Evolutionary conservation across 2,113 vertebrate genomes (phyloP).

Genomic region (Chloroceryle aenea): DNA sequence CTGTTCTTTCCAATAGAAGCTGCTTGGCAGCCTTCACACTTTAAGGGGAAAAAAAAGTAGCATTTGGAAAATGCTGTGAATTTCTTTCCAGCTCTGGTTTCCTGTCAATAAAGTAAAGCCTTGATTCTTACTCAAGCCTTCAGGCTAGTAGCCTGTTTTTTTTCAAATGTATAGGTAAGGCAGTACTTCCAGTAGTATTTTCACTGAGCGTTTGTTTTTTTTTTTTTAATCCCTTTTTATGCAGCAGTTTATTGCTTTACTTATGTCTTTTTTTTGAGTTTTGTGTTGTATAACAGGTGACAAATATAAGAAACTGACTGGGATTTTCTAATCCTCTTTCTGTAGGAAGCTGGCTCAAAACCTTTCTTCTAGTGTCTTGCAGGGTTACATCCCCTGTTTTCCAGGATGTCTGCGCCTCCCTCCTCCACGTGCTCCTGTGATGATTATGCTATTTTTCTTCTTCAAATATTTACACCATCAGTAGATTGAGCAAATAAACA

Average conservation of each 20-base stretch:
- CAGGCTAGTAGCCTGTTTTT: background rate
- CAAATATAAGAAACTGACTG: background rate
- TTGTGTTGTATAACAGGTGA: background rate
- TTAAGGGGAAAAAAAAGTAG: background rate
- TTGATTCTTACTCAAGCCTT: background rate
- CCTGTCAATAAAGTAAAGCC: slow-evolving; percentile 3
- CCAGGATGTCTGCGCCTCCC: background rate
- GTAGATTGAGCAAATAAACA: background rate
- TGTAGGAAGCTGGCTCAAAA: background rate
- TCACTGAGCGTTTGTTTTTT: background rate
- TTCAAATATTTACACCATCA: background rate
- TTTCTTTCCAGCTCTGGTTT: slow-evolving; percentile 21
- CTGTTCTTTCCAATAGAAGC: background rate
- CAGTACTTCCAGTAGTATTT: background rate
- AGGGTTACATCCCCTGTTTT: background rate
- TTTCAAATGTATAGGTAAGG: background rate
- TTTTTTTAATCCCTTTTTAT: background rate
- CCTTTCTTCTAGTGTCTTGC: background rate
- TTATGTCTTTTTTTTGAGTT: background rate
- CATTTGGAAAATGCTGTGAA: slow-evolving; percentile 1
- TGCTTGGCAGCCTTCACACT: slow-evolving; percentile 6
- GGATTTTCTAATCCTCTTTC: background rate
- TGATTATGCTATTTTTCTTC: background rate
- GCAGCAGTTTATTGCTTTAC: background rate
- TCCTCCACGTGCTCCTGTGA: background rate